phyloP scores from a whole-genome alignment of 1,140 invertebrate genomes.

The Apis laboriosa region DNA sequence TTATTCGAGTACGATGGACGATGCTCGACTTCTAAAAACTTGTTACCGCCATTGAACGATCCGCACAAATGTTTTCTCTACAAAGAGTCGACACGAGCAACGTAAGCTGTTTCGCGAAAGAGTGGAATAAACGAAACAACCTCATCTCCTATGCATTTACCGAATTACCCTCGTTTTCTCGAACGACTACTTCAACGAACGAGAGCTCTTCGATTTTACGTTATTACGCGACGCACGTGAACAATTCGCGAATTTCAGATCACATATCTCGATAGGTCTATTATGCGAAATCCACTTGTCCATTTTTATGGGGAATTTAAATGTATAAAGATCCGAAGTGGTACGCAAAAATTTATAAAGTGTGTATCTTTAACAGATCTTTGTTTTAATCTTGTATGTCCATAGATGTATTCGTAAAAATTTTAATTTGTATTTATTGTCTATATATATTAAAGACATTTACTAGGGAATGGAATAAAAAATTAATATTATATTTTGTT shows the following conservation, averaged over 20 bases:
- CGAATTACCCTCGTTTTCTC: background rate
- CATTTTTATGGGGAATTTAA: background rate
- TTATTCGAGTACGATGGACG: background rate
- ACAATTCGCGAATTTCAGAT: background rate
- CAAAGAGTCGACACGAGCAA: background rate
- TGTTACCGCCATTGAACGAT: background rate
- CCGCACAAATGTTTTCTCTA: background rate
- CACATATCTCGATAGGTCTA: background rate
- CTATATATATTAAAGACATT: no score
- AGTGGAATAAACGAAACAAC: background rate
- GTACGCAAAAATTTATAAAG: no score
- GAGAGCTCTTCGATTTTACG: no score
- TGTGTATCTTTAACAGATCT: no score
- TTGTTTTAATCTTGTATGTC: no score
- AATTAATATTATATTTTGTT: no score
- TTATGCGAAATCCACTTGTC: background rate
- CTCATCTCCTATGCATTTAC: background rate
- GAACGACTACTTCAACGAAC: background rate
- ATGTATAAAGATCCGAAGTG: no score
- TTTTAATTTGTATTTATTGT: no score
- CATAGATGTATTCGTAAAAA: no score
- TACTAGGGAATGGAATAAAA: no score
- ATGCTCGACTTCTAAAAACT: background rate
- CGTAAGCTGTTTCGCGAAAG: background rate
- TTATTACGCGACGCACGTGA: background rate